Percentiles rank a stretch among this genome's conserved stretches.
Conservation (phyloP, 2,113 vertebrate species). For the Prunella fulvescens region DNA sequence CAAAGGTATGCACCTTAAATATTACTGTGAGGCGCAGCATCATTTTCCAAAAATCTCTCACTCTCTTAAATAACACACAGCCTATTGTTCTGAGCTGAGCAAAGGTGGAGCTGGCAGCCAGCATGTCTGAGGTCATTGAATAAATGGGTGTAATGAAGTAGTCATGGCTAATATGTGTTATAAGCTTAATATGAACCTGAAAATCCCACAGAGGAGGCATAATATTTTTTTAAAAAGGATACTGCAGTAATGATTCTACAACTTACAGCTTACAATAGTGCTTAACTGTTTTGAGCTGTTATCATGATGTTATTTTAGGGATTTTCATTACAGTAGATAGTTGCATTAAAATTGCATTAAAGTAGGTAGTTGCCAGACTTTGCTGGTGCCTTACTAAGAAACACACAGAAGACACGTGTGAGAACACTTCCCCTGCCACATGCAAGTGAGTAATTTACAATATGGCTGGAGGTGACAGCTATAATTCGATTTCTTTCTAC, state of each 20-base stretch:
- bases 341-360: conserved; percentile 35
- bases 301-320: conserved; percentile 34
- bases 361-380: conserved; percentile 6
- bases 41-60: conserved; percentile 59
- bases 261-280: not conserved
- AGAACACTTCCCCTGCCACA: not conserved
- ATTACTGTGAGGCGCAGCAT: not conserved
- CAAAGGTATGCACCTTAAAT: conserved; percentile 22
- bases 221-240: conserved; percentile 7
- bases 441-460: not conserved
- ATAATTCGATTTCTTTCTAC: conserved; percentile 13
- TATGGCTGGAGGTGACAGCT: conserved; percentile 9
- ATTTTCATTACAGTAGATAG: conserved; percentile 39
- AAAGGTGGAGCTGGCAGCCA: conserved; percentile 67
- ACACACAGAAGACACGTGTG: not conserved
- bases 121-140: conserved; percentile 51
- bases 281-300: conserved; percentile 30
- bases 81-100: conserved; percentile 42
- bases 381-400: not conserved
- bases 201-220: conserved; percentile 33
- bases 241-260: conserved; percentile 1
- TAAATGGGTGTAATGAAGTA: conserved; percentile 62
- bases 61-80: conserved; percentile 64
- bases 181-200: conserved; percentile 36
- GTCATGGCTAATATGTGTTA: conserved; percentile 55